These are phyloP conservation scores for Paramisgurnus dabryanus DNA, from an alignment of 2,113 vertebrate genomes.

Conservation along the genomic window DNA sequence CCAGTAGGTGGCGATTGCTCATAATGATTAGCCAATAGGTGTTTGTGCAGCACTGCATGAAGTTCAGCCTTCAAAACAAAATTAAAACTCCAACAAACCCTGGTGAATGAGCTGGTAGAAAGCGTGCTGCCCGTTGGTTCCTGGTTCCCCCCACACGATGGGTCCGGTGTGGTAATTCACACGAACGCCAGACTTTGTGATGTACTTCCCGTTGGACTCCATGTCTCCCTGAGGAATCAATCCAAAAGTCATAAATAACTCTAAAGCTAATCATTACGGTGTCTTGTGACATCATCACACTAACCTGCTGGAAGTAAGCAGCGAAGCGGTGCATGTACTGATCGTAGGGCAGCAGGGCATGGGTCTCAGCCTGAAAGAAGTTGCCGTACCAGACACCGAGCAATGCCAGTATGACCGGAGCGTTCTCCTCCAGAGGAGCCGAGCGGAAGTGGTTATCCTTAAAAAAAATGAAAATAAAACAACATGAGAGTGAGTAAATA, in stretches of 20 bases:
- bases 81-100: slow-evolving; percentile 70
- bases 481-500: too few relatives aligned
- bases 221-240: slow-evolving; percentile 85
- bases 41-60: too few relatives aligned
- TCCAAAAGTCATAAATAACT: background rate
- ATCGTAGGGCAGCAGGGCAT: slow-evolving; percentile 93
- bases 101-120: slow-evolving; percentile 99
- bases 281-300: slow-evolving; percentile 15
- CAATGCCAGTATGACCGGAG: slow-evolving; percentile 87
- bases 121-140: slow-evolving; percentile 97
- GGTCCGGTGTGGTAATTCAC: slow-evolving; percentile 90
- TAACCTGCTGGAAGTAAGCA: slow-evolving; percentile 98
- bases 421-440: slow-evolving; percentile 87
- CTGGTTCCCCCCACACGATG: slow-evolving; percentile 97
- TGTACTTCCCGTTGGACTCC: slow-evolving; percentile 97
- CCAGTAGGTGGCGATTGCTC: too few relatives aligned
- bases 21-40: too few relatives aligned
- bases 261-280: too few relatives aligned
- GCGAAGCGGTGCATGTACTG: slow-evolving; percentile 98
- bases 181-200: slow-evolving; percentile 85
- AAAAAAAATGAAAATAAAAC: background rate
- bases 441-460: slow-evolving; percentile 93
- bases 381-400: slow-evolving; percentile 97
- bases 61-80: too few relatives aligned
- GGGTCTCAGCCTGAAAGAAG: slow-evolving; percentile 91